These are phyloP conservation scores for Drosophila suboccidentalis DNA, from an alignment of 2,888 invertebrate species.

Conservation along the genomic window DNA sequence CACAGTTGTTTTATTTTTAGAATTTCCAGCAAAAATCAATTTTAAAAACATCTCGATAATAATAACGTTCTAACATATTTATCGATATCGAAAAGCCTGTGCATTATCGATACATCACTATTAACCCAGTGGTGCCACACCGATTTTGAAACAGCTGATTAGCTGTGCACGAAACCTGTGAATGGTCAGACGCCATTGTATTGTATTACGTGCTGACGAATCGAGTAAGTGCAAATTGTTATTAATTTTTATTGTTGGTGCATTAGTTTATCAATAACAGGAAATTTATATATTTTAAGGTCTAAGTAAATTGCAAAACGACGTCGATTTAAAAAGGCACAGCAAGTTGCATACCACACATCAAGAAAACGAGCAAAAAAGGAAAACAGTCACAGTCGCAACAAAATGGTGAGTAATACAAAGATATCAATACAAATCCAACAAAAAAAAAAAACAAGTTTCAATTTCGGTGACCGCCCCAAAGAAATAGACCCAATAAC, in stretches of 20 bases:
- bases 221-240: constrained; percentile 59
- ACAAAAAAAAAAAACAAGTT: constrained; percentile 38
- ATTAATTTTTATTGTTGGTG: constrained; percentile 30
- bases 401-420: constrained; percentile 76
- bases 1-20: constrained; percentile 26
- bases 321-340: neutral
- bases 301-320: constrained; percentile 24
- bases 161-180: constrained; percentile 32
- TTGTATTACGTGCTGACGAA: constrained; percentile 66
- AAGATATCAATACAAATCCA: constrained; percentile 43
- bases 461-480: constrained; percentile 22
- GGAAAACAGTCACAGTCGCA: constrained; percentile 43
- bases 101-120: neutral
- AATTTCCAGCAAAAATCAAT: neutral
- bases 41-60: neutral
- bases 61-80: neutral
- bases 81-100: constrained; percentile 24
- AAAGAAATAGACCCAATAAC: neutral
- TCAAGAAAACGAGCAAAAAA: constrained; percentile 11
- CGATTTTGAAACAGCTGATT: constrained; percentile 43
- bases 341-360: neutral
- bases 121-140: constrained; percentile 20
- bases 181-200: constrained; percentile 60
- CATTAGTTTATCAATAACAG: constrained; percentile 10
- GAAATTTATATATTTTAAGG: constrained; percentile 14